phyloP scores from a whole-genome alignment of 2,888 invertebrate genomes.

The Pterostichus niger region DNA sequence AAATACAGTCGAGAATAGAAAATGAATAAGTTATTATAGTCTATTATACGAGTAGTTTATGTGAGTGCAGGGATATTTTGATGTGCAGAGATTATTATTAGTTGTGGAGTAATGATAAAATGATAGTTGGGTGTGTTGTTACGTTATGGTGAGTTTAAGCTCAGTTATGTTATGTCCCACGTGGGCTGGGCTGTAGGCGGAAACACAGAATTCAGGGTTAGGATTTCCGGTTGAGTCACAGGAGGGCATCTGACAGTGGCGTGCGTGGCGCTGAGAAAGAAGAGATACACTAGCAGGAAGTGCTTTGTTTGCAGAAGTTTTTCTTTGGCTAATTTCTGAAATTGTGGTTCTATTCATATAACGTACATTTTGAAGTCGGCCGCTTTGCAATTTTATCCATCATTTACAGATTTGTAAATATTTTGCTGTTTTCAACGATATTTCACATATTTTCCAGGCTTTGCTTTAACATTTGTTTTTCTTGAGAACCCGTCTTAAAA shows the following conservation, averaged over 20 bases:
- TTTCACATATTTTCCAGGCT: too few species aligned
- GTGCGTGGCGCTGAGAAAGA: not conserved
- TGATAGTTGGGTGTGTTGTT: constrained; percentile 11
- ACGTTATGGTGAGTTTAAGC: constrained; percentile 2
- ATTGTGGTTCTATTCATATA: too few species aligned
- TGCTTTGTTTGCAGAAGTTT: too few species aligned
- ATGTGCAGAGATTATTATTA: not conserved
- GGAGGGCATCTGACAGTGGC: not conserved
- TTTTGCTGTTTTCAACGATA: too few species aligned
- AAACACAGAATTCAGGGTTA: constrained; percentile 44
- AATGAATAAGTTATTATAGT: not conserved
- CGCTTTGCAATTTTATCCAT: too few species aligned
- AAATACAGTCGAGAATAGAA: not conserved
- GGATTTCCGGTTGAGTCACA: constrained; percentile 48
- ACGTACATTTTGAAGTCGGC: too few species aligned
- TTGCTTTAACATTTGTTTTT: too few species aligned
- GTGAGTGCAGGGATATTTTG: not conserved
- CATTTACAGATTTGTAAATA: too few species aligned
- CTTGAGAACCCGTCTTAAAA: too few species aligned
- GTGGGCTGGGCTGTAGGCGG: constrained; percentile 32
- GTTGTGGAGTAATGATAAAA: not conserved
- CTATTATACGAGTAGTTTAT: not conserved
- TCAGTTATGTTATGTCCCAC: constrained; percentile 8
- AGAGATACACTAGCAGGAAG: too few species aligned
- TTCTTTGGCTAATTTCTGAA: too few species aligned